Conservation (phyloP, 92 coral and sea anemone genomes). For the Parazoanthus darwini region DNA sequence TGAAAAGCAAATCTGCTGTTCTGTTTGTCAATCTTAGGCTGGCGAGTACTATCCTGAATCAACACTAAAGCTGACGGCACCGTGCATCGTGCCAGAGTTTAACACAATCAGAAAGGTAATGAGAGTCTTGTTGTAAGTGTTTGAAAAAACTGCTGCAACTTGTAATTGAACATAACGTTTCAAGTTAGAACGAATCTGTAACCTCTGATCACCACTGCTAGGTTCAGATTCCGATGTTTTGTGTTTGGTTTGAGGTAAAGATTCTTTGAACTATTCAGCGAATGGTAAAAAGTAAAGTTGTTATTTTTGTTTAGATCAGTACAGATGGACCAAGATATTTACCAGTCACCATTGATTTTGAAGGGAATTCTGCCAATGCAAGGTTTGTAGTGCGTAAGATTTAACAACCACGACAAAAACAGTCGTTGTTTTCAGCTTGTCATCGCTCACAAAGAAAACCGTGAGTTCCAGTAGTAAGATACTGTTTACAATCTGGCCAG, state of each 20-base stretch:
- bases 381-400: constrained; percentile 32
- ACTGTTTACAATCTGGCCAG: no score
- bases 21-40: constrained; percentile 49
- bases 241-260: no score
- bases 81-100: constrained; percentile 87
- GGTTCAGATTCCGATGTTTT: no score
- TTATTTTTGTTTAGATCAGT: constrained; percentile 57
- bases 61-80: constrained; percentile 72
- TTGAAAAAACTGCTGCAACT: no score
- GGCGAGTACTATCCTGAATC: constrained; percentile 76
- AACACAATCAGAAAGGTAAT: constrained; percentile 84
- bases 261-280: no score
- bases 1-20: no score
- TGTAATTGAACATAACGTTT: no score
- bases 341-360: constrained; percentile 79
- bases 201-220: neutral
- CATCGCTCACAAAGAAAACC: neutral
- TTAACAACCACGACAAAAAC: no score
- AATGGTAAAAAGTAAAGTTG: neutral
- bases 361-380: constrained; percentile 46
- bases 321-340: constrained; percentile 90
- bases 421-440: neutral
- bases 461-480: no score
- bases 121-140: neutral
- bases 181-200: neutral